phyloP scores from a whole-genome alignment of 2,113 vertebrate species.

The Coryphaenoides rupestris region DNA sequence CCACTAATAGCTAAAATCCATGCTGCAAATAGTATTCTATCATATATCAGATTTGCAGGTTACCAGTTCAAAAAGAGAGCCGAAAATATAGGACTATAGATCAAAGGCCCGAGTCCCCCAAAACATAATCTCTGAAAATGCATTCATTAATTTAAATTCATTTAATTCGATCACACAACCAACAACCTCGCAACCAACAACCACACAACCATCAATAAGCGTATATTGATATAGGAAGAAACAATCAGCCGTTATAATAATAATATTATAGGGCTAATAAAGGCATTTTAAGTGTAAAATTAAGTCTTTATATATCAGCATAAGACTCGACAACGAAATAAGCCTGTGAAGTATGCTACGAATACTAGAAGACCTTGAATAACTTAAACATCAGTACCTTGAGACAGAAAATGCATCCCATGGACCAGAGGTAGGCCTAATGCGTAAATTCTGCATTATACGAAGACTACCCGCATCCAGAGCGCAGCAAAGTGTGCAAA shows the following conservation, averaged over 20 bases:
- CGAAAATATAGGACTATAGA: too few species aligned
- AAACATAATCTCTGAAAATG: too few species aligned
- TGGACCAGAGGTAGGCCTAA: constrained; percentile 23
- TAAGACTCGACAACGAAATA: constrained; percentile 1
- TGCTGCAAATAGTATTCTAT: too few species aligned
- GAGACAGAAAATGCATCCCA: constrained; percentile 33
- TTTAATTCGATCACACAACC: too few species aligned
- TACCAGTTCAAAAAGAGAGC: too few species aligned
- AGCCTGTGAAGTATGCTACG: constrained; percentile 2
- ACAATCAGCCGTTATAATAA: constrained; percentile 6
- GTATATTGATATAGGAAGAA: constrained; percentile 3
- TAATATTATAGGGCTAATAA: not conserved
- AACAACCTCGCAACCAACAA: too few species aligned
- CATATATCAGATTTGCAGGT: too few species aligned
- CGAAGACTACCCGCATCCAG: constrained; percentile 29
- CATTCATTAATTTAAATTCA: too few species aligned
- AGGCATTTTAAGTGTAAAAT: too few species aligned
- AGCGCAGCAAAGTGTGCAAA: constrained; percentile 16
- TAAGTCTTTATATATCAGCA: constrained; percentile 2
- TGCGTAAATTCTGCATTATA: constrained; percentile 11
- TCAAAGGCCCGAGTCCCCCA: too few species aligned
- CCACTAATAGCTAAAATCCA: too few species aligned
- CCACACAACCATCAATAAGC: not conserved
- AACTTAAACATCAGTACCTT: constrained; percentile 6
- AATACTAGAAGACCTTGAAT: constrained; percentile 26